Evolutionary conservation across 2,888 invertebrate genomes (phyloP).

Genomic region (Drosophila kanekoi): DNA sequence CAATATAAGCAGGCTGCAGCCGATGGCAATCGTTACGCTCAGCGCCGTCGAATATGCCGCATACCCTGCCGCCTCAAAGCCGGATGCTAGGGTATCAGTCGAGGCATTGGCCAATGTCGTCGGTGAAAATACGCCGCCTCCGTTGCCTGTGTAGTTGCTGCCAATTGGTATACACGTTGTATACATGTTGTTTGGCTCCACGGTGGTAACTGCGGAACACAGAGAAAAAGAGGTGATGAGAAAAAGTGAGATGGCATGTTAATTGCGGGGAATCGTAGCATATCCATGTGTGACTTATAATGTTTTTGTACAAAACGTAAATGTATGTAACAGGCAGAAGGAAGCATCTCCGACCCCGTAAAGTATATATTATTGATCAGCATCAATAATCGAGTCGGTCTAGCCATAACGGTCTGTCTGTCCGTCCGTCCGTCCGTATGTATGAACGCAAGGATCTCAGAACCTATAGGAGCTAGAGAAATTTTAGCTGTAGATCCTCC

Average conservation of each 20-base stretch:
- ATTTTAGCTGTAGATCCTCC: too few relatives aligned
- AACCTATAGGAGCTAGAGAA: too few relatives aligned
- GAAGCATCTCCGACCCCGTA: too few relatives aligned
- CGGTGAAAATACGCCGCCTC: slow-evolving; percentile 85
- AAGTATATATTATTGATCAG: too few relatives aligned
- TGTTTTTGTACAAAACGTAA: too few relatives aligned
- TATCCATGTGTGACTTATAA: too few relatives aligned
- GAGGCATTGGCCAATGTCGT: slow-evolving; percentile 88
- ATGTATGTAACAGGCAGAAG: too few relatives aligned
- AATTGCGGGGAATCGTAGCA: too few relatives aligned
- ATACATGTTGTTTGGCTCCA: slow-evolving; percentile 85
- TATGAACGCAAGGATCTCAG: too few relatives aligned
- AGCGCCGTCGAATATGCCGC: slow-evolving; percentile 96
- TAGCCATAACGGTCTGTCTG: too few relatives aligned
- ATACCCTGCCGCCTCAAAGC: slow-evolving; percentile 93
- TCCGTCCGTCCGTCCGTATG: too few relatives aligned
- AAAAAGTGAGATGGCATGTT: not conserved
- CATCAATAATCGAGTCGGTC: too few relatives aligned
- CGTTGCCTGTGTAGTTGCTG: slow-evolving; percentile 82
- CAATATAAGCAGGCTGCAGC: slow-evolving; percentile 95
- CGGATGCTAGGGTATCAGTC: slow-evolving; percentile 90
- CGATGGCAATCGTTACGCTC: slow-evolving; percentile 98
- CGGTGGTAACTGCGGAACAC: slow-evolving; percentile 82
- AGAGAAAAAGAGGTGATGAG: slow-evolving; percentile 6
- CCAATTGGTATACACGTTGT: slow-evolving; percentile 86